Evolutionary conservation across 2,888 invertebrate species (phyloP).

Genomic region (Pardosa pseudoannulata): DNA sequence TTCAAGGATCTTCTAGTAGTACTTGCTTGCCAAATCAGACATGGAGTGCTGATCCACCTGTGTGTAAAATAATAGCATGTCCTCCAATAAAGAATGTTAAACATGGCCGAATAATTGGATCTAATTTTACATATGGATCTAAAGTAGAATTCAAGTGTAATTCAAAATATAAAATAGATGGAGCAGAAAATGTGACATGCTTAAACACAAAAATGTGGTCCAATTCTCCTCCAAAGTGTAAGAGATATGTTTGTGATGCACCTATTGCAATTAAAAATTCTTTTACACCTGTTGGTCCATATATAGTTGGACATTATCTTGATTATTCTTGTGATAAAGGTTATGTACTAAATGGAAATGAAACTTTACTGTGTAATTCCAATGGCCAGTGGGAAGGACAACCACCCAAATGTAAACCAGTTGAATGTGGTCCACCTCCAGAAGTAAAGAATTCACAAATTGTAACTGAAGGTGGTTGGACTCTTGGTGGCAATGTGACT

Average conservation of each 20-base stretch:
- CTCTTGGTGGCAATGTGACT: conserved; percentile 64
- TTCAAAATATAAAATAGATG: conserved; percentile 61
- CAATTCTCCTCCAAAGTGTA: conserved; percentile 53
- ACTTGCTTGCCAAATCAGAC: conserved; percentile 60
- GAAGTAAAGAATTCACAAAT: conserved; percentile 61
- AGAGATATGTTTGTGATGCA: conserved; percentile 58
- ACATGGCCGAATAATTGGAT: conserved; percentile 39
- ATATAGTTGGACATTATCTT: conserved; percentile 70
- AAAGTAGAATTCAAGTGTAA: conserved; percentile 58
- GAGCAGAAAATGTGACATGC: conserved; percentile 42
- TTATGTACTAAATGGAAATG: conserved; percentile 74
- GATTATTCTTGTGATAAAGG: conserved; percentile 74
- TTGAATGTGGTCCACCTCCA: conserved; percentile 68
- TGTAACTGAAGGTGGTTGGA: conserved; percentile 69
- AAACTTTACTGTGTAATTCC: conserved; percentile 70
- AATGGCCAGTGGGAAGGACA: conserved; percentile 74
- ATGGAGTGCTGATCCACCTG: conserved; percentile 67
- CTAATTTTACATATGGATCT: conserved; percentile 50
- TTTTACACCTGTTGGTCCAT: conserved; percentile 48
- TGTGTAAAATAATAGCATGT: conserved; percentile 64
- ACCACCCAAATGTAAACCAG: conserved; percentile 41
- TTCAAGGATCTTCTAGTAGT: conserved; percentile 51
- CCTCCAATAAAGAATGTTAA: conserved; percentile 33
- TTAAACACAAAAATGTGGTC: conserved; percentile 59
- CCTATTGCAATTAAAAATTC: conserved; percentile 38